Percentiles rank a stretch among this genome's conserved stretches.
These are phyloP conservation scores for Chamaea fasciata DNA, from an alignment of 2,113 vertebrate species.

Conservation along the genomic window DNA sequence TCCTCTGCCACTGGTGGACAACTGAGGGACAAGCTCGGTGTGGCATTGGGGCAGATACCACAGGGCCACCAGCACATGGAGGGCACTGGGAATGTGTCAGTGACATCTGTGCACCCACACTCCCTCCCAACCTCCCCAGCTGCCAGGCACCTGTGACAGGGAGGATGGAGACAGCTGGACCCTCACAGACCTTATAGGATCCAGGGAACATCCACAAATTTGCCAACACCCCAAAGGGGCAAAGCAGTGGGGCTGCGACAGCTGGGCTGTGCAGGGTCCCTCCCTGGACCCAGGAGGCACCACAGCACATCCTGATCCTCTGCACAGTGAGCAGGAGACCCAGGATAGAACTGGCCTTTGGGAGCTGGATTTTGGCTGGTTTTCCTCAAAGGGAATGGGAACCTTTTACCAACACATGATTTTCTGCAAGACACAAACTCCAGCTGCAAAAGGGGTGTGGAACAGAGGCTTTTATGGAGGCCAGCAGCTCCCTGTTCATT, in stretches of 20 bases:
- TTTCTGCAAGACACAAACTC: background rate
- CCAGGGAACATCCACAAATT: background rate
- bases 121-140: background rate
- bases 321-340: background rate
- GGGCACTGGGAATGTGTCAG: background rate
- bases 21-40: background rate
- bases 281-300: background rate
- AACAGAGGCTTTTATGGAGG: background rate
- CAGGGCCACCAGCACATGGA: fast-evolving
- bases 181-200: background rate
- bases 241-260: background rate
- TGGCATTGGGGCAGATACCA: background rate
- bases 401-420: background rate
- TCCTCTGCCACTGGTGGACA: too few relatives aligned
- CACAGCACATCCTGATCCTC: background rate
- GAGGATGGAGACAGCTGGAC: background rate
- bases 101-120: fast-evolving
- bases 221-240: background rate
- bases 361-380: background rate
- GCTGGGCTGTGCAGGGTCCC: background rate
- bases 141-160: background rate
- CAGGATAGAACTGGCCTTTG: background rate
- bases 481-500: background rate
- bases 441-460: background rate
- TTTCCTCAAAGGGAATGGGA: background rate